Conservation (phyloP, 1,140 invertebrate genomes). For the Atta texana region DNA sequence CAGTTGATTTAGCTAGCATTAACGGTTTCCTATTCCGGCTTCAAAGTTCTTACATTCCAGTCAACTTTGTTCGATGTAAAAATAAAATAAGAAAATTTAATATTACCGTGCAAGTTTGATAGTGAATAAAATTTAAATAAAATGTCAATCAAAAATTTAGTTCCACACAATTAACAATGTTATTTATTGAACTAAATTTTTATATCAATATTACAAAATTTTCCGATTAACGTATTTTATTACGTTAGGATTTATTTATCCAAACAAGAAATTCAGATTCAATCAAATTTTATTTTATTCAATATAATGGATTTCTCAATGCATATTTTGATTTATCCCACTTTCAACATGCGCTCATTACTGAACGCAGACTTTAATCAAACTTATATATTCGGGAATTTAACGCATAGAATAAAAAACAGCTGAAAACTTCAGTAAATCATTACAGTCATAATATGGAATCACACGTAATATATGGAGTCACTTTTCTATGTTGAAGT, state of each 20-base stretch:
- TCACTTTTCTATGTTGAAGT: too few species aligned
- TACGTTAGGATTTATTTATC: not conserved
- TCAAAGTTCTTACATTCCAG: not conserved
- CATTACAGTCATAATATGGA: too few species aligned
- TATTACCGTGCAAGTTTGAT: not conserved
- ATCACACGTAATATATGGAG: too few species aligned
- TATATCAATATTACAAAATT: too few species aligned
- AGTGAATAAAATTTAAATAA: not conserved
- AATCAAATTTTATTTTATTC: not conserved
- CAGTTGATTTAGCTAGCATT: not conserved
- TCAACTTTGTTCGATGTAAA: not conserved
- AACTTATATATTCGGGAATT: constrained; percentile 3
- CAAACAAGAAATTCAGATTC: not conserved
- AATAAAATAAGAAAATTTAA: not conserved
- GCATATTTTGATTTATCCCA: constrained; percentile 5
- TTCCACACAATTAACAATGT: not conserved
- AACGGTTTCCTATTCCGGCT: not conserved
- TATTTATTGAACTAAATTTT: too few species aligned
- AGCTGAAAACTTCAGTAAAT: too few species aligned
- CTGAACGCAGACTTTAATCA: not conserved
- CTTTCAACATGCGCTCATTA: not conserved
- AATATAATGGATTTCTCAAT: not conserved
- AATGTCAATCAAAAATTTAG: not conserved
- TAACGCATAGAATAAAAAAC: not conserved
- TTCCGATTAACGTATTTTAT: too few species aligned